Evolutionary conservation across 2,888 invertebrate species (phyloP).

Genomic region (Panopea generosa): DNA sequence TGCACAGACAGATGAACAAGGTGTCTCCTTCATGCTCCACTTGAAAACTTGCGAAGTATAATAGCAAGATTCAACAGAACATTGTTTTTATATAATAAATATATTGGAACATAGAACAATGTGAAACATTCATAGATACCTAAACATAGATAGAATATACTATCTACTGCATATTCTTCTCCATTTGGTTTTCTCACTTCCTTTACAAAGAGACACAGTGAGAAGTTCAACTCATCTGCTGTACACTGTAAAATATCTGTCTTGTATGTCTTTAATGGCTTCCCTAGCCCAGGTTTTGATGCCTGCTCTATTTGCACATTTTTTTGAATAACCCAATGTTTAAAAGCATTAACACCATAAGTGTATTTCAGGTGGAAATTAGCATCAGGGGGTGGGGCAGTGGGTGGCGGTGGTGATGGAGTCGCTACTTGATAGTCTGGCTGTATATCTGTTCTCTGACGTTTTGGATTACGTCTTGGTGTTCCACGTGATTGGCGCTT

Average conservation of each 20-base stretch:
- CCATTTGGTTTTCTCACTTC: slow-evolving; percentile 96
- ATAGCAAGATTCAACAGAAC: too few species aligned
- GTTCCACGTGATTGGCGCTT: slow-evolving; percentile 47
- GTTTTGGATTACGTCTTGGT: slow-evolving; percentile 61
- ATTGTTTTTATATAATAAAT: too few species aligned
- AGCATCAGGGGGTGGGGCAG: slow-evolving; percentile 76
- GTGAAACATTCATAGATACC: too few species aligned
- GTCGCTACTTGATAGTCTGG: slow-evolving; percentile 33
- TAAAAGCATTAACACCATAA: slow-evolving; percentile 97
- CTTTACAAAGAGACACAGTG: slow-evolving; percentile 95
- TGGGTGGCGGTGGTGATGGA: slow-evolving; percentile 39
- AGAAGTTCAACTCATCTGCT: slow-evolving; percentile 94
- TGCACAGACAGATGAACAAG: too few species aligned
- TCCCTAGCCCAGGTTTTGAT: slow-evolving; percentile 72
- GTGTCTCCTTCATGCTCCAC: too few species aligned
- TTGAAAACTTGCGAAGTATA: too few species aligned
- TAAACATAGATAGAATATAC: slow-evolving; percentile 96
- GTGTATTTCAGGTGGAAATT: slow-evolving; percentile 89
- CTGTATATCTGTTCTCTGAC: slow-evolving; percentile 47
- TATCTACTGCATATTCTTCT: slow-evolving; percentile 96
- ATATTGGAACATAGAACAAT: too few species aligned
- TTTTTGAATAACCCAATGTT: slow-evolving; percentile 95
- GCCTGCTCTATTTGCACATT: slow-evolving; percentile 93
- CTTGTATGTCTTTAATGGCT: slow-evolving; percentile 92
- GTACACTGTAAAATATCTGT: slow-evolving; percentile 95